These are phyloP conservation scores for Phragmatobia fuliginosa DNA, from an alignment of 2,888 invertebrate species.

Conservation along the genomic window DNA sequence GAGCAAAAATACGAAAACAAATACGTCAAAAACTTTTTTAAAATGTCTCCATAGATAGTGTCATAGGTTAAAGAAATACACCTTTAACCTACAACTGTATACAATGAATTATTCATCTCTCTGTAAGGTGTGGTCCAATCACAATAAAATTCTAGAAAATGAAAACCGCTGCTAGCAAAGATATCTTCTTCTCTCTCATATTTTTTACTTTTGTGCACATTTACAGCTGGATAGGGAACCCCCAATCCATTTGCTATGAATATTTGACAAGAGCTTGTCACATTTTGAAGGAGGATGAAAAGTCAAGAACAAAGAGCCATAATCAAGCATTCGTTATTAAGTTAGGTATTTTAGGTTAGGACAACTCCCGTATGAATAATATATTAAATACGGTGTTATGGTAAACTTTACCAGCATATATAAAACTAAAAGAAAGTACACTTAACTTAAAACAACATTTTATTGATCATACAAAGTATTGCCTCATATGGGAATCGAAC, in stretches of 20 bases:
- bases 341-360: no score
- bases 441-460: background rate
- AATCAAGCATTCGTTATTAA: no score
- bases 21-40: background rate
- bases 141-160: slow-evolving; percentile 1
- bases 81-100: background rate
- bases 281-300: background rate
- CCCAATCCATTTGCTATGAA: background rate
- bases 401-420: background rate
- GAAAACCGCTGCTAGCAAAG: background rate
- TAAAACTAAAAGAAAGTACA: background rate
- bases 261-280: background rate
- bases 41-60: background rate
- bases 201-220: background rate
- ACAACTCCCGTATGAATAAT: background rate
- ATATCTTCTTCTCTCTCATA: background rate
- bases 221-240: background rate
- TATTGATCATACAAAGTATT: no score
- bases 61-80: background rate
- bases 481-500: no score
- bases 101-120: background rate
- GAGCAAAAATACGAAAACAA: background rate
- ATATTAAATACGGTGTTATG: background rate
- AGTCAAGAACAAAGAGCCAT: background rate
- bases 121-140: background rate